Percentiles rank a stretch among this genome's conserved stretches.
These are phyloP conservation scores for Pocillopora meandrina DNA, from an alignment of 92 coral and sea anemone species.

Conservation along the genomic window DNA sequence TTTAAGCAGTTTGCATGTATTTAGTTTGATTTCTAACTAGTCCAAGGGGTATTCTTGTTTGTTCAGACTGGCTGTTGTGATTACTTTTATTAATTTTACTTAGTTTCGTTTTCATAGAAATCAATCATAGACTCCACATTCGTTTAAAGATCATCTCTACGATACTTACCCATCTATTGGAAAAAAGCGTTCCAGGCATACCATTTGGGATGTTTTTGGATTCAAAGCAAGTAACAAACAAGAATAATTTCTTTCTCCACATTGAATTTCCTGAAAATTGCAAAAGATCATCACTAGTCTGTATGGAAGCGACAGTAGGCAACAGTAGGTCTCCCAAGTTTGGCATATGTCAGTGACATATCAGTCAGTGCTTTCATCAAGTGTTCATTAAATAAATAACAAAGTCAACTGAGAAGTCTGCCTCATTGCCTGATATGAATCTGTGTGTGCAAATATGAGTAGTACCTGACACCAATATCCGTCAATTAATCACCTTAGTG, in stretches of 20 bases:
- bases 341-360: too few relatives aligned
- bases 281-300: neutral
- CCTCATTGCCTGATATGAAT: too few relatives aligned
- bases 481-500: too few relatives aligned
- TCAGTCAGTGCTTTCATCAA: too few relatives aligned
- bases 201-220: conserved; percentile 30
- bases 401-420: too few relatives aligned
- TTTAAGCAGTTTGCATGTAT: too few relatives aligned
- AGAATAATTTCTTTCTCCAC: neutral
- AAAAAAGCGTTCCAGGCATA: conserved; percentile 30
- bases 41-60: too few relatives aligned
- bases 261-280: neutral
- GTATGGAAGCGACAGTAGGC: neutral
- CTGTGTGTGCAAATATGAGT: too few relatives aligned
- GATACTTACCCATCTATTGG: neutral
- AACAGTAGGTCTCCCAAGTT: neutral
- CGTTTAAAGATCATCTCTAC: neutral
- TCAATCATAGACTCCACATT: neutral
- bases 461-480: too few relatives aligned
- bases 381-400: too few relatives aligned
- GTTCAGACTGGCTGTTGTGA: too few relatives aligned
- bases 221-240: conserved; percentile 37
- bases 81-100: neutral
- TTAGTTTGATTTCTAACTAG: too few relatives aligned
- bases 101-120: neutral